Evolutionary conservation across 2,888 invertebrate genomes (phyloP), one percentile per base, ranked within the genome.

Genomic region (Aleiodes testaceus): DNA sequence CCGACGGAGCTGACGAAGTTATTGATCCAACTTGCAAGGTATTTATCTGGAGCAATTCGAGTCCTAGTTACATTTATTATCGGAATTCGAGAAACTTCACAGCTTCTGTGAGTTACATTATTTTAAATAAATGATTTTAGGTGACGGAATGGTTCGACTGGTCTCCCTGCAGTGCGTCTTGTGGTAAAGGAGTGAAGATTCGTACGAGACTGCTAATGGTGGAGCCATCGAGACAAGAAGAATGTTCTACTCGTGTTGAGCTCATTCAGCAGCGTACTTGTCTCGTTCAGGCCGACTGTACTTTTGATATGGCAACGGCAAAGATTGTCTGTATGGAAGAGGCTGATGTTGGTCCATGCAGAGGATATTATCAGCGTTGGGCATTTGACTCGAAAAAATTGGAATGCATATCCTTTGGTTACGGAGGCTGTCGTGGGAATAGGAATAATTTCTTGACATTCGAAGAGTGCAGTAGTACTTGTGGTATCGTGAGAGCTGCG

Each of bases 81-180:
- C 5, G 5, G 26, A 26, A 5, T 26, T 26, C 3, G 26, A n/a
- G n/a, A n/a, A n/a, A 26, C 26, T 26, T 26, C 5, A 26, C 5
- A 26, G 26, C 5, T 26, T 26, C 26, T 26, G 5, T 26, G 26
- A 26, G 5, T 5, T 26, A 26, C 42, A 11, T 9, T 49, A 22
- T 61, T 47, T 20, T 69, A 18, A 47, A 52, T 20, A 20, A 66
- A 16, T 72, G 30, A 26, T 45, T 52, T 52, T 7, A 95, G 71
- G 93, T 95, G n/a, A 94, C 94, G 0, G 92, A 92, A 65, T 98
- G 97, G 97, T 92, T 95, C 70, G 93, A 94, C 77, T 98, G 97
- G 97, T 95, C 96, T 69, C 94, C 97, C 0, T 98, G 97, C 88
- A 94, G 95, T 65, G 95, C 94, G 0, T 92, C 95, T 6, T 98